A percentile compares a stretch with the other conserved stretches of the same genome.
phyloP scores from a whole-genome alignment of 2,113 vertebrate species.

The Xenopus tropicalis region UCB_Xtro_10.0 CM004443.2:169477501-169478000 shows the following conservation, averaged over 20 bases:
- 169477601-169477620: no score
- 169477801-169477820: constrained; percentile 91
- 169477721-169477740: constrained; percentile 66
- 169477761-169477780: constrained; percentile 73
- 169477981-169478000: constrained; percentile 92
- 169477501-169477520: no score
- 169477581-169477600: no score
- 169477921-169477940: constrained; percentile 99
- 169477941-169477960: constrained; percentile 99
- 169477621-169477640: no score
- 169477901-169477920: constrained; percentile 81
- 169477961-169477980: constrained; percentile 85
- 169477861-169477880: constrained; percentile 99
- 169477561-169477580: no score
- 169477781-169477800: constrained; percentile 92
- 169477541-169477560: no score
- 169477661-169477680: constrained; percentile 4
- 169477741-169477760: constrained; percentile 79
- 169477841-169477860: constrained; percentile 94
- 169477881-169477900: constrained; percentile 93
- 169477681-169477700: constrained; percentile 62
- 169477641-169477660: no score
- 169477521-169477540: no score
- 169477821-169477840: constrained; percentile 99
- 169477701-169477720: constrained; percentile 71